phyloP scores from a whole-genome alignment of 2,113 vertebrate genomes.

The Protomyctophum bolini region DNA sequence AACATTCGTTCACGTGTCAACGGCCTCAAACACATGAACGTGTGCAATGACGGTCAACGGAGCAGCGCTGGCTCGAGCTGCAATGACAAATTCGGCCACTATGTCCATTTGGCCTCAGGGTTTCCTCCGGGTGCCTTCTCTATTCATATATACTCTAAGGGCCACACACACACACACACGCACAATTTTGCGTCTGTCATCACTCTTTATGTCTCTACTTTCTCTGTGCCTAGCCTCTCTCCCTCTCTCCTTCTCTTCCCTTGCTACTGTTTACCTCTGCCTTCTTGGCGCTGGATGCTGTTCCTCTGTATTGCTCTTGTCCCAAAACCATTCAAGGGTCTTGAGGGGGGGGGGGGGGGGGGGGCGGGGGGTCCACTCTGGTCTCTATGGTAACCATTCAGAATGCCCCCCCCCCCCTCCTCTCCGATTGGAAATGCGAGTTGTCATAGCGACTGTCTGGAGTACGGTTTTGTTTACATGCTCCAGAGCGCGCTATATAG shows the following conservation, averaged over 20 bases:
- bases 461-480: conserved; percentile 27
- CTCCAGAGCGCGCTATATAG: neutral
- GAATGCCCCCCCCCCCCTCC: conserved; percentile 29
- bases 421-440: conserved; percentile 40
- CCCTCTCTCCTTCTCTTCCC: conserved; percentile 8
- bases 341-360: conserved; percentile 19
- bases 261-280: no score
- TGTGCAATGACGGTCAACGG: no score
- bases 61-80: no score
- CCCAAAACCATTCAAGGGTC: conserved; percentile 23
- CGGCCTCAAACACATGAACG: no score
- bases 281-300: no score
- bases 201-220: neutral
- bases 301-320: no score
- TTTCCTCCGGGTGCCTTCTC: no score
- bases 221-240: conserved; percentile 12
- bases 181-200: neutral
- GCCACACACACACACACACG: neutral
- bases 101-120: no score
- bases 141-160: no score
- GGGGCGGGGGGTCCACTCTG: conserved; percentile 38
- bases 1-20: no score
- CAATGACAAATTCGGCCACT: no score
- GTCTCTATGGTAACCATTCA: conserved; percentile 65
- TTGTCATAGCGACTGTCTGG: conserved; percentile 53